Conservation (phyloP, 1,140 invertebrate genomes). For the Rhynchophorus ferrugineus region DNA sequence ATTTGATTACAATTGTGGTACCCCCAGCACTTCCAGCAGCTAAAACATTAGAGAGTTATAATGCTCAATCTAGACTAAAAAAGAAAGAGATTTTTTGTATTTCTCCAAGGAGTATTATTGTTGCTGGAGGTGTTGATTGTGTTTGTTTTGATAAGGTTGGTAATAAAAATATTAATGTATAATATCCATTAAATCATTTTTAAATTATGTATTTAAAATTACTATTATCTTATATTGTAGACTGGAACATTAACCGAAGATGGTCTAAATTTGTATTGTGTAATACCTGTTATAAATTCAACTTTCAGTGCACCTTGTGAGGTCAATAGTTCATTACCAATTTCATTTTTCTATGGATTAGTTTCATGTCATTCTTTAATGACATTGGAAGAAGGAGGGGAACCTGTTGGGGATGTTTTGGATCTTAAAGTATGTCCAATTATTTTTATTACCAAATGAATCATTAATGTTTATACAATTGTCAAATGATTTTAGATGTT, state of each 20-base stretch:
- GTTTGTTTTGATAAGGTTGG: slow-evolving; percentile 92
- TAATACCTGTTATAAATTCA: slow-evolving; percentile 54
- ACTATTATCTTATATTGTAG: slow-evolving; percentile 45
- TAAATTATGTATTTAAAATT: slow-evolving; percentile 38
- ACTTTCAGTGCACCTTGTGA: slow-evolving; percentile 50
- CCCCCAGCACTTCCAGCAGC: slow-evolving; percentile 92
- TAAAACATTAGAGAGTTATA: slow-evolving; percentile 86
- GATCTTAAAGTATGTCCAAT: slow-evolving; percentile 70
- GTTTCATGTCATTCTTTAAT: slow-evolving; percentile 86
- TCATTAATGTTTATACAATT: too few species aligned
- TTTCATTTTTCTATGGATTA: slow-evolving; percentile 64
- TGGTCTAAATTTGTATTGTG: slow-evolving; percentile 80
- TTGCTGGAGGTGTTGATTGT: slow-evolving; percentile 90
- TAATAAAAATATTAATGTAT: slow-evolving; percentile 15
- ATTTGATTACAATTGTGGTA: slow-evolving; percentile 87
- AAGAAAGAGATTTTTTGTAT: slow-evolving; percentile 84
- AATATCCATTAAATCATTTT: background rate
- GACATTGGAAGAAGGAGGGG: slow-evolving; percentile 71
- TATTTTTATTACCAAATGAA: background rate
- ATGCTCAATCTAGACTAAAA: slow-evolving; percentile 81
- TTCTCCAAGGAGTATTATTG: slow-evolving; percentile 87
- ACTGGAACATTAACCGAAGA: slow-evolving; percentile 88
- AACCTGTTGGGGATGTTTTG: slow-evolving; percentile 83
- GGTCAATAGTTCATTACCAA: slow-evolving; percentile 46
- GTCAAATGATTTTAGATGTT: slow-evolving; percentile 57